Percentiles rank a stretch among this genome's conserved stretches.
Conservation (phyloP, 2,888 invertebrate species). For the Xestia xanthographa region DNA sequence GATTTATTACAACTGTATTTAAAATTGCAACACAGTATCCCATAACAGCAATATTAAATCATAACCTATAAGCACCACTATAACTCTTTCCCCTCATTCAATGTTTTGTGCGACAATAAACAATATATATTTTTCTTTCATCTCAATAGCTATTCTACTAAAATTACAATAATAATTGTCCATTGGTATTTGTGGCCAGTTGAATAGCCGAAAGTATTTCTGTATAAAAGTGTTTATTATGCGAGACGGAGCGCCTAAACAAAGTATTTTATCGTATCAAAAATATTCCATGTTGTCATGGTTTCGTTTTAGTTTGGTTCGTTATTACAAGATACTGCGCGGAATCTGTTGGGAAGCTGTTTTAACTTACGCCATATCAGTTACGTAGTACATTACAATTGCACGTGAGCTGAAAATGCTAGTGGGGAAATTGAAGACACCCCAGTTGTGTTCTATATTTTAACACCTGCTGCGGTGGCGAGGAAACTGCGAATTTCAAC, state of each 20-base stretch:
- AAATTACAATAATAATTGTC: slow-evolving; percentile 43
- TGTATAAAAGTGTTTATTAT: slow-evolving; percentile 26
- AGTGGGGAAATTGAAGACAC: slow-evolving; percentile 77
- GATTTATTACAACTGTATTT: slow-evolving; percentile 57
- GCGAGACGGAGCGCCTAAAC: slow-evolving; percentile 12
- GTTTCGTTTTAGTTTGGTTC: slow-evolving; percentile 37
- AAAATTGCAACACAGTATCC: slow-evolving; percentile 54
- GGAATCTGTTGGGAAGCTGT: slow-evolving; percentile 69
- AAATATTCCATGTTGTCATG: slow-evolving; percentile 30
- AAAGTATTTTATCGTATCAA: slow-evolving; percentile 43
- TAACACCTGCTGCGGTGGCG: slow-evolving; percentile 76
- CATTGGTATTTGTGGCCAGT: slow-evolving; percentile 21
- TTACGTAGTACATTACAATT: slow-evolving; percentile 77
- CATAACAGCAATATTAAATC: slow-evolving; percentile 40
- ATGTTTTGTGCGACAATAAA: slow-evolving; percentile 39
- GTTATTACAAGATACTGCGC: slow-evolving; percentile 61
- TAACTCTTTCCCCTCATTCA: slow-evolving; percentile 27
- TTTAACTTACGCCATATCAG: slow-evolving; percentile 76
- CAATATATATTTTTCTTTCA: slow-evolving; percentile 43
- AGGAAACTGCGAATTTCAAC: slow-evolving; percentile 73
- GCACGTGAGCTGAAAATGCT: slow-evolving; percentile 79
- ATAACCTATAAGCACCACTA: slow-evolving; percentile 39
- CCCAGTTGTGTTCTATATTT: slow-evolving; percentile 77
- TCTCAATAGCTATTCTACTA: slow-evolving; percentile 24
- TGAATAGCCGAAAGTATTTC: slow-evolving; percentile 15